These are phyloP conservation scores for Tetragnatha montana DNA, from an alignment of 2,888 invertebrate genomes.

Conservation along the genomic window DNA sequence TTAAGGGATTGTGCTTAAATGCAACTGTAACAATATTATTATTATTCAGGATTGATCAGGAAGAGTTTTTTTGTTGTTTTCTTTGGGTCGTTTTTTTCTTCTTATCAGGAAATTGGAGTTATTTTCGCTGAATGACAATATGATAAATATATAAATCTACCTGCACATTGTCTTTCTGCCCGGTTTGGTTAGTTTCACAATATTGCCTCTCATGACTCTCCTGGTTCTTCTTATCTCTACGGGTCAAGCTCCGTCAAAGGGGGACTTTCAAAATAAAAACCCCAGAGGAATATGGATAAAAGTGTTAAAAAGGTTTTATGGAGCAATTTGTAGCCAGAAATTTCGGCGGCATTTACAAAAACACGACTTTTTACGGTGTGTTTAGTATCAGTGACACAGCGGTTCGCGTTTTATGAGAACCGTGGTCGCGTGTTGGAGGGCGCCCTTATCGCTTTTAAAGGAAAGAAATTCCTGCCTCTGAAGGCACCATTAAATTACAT, in stretches of 20 bases:
- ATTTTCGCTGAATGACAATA: no score
- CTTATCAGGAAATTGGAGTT: no score
- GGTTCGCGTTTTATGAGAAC: neutral
- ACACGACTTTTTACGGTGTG: slow-evolving; percentile 9
- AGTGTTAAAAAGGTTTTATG: slow-evolving; percentile 33
- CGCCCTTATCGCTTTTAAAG: neutral
- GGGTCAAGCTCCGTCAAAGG: slow-evolving; percentile 1
- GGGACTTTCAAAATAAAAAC: slow-evolving; percentile 8
- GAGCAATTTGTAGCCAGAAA: slow-evolving; percentile 18
- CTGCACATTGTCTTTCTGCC: no score
- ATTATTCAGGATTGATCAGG: no score
- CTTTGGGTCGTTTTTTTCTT: no score
- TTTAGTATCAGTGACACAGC: slow-evolving; percentile 11
- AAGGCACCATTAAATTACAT: neutral
- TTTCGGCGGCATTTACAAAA: slow-evolving; percentile 21
- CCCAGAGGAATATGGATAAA: slow-evolving; percentile 22
- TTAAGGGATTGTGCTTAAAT: no score
- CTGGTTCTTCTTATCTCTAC: neutral
- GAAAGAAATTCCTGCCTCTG: neutral
- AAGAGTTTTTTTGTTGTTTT: no score
- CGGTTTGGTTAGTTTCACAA: no score
- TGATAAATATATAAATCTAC: no score
- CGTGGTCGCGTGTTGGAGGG: neutral
- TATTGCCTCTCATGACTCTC: no score
- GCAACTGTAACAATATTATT: no score